Evolutionary conservation across 2,888 invertebrate species (phyloP), one percentile per base, ranked within the genome.

Genomic region (Laspeyria flexula): DNA sequence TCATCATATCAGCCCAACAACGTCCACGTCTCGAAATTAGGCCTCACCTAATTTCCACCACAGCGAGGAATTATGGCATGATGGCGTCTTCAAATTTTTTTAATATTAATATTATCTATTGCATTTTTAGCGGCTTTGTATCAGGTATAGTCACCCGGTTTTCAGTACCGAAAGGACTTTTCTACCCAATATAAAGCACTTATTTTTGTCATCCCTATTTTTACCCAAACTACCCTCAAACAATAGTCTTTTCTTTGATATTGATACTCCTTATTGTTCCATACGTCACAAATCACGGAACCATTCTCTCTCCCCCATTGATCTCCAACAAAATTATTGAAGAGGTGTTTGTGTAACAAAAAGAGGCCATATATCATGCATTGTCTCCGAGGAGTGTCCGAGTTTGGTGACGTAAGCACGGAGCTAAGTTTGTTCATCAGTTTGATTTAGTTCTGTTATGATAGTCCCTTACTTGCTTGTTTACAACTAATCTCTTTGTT

Each of bases 321-420:
- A 59, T 65, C 53, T 40, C 48, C 21, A 48, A 23, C 25, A 44
- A 54, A 67, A 64, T 61, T 59, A 67, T 65, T 53, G 55, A 52
- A 45, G 61, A 55, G 47, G 65, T 52, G 65, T 67, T 66, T 59
- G 59, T 64, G 64, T 67, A 55, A 67, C 58, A 67, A 67, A 66
- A 64, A 65, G 61, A 48, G 44, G 46, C 51, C 41, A 65, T 66
- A 65, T 59, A 46, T 67, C 68, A 67, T 53, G 40, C 42, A 42
- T 43, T 38, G 44, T 64, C 65, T 64, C 46, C 59, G n/a, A 11
- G 54, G 42, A 49, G n/a, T 41, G 64, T 42, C 60, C 60, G 55
- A 64, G 48, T 51, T 50, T 44, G 43, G 46, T 41, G 44, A 29
- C 30, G 64, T 42, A 57, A 44, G 33, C 39, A 42, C n/a, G 11